Conservation (phyloP, 1,140 invertebrate genomes). For the Tigriopus japonicus region DNA sequence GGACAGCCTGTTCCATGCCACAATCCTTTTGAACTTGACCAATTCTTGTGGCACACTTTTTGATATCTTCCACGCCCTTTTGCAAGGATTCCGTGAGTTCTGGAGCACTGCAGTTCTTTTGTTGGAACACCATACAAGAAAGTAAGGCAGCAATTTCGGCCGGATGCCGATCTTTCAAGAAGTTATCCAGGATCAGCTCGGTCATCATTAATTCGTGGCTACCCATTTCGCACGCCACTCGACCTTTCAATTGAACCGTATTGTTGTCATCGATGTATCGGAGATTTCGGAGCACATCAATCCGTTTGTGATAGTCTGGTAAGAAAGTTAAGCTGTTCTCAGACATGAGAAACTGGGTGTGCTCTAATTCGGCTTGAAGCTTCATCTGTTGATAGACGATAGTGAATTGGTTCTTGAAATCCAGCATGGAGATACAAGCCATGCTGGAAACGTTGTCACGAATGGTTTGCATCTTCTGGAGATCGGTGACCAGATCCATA, state of each 20-base stretch:
- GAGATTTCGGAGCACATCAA: constrained; percentile 57
- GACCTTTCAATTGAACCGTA: constrained; percentile 42
- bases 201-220: constrained; percentile 80
- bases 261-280: constrained; percentile 45
- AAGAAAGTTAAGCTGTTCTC: constrained; percentile 64
- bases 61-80: constrained; percentile 35
- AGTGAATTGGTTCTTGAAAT: constrained; percentile 36
- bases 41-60: constrained; percentile 32
- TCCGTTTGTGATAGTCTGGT: constrained; percentile 65
- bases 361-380: constrained; percentile 45
- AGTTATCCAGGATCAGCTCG: constrained; percentile 82
- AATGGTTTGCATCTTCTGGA: neutral
- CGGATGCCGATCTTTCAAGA: constrained; percentile 59
- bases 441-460: neutral
- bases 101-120: constrained; percentile 39
- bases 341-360: constrained; percentile 53
- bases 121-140: constrained; percentile 79
- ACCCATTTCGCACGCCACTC: constrained; percentile 88
- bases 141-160: constrained; percentile 81
- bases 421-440: neutral
- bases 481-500: constrained; percentile 22
- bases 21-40: constrained; percentile 32
- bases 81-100: constrained; percentile 33
- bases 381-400: constrained; percentile 48
- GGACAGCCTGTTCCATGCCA: constrained; percentile 32